Conservation (phyloP, 1,140 invertebrate species). For the Meloidogyne exigua region DNA sequence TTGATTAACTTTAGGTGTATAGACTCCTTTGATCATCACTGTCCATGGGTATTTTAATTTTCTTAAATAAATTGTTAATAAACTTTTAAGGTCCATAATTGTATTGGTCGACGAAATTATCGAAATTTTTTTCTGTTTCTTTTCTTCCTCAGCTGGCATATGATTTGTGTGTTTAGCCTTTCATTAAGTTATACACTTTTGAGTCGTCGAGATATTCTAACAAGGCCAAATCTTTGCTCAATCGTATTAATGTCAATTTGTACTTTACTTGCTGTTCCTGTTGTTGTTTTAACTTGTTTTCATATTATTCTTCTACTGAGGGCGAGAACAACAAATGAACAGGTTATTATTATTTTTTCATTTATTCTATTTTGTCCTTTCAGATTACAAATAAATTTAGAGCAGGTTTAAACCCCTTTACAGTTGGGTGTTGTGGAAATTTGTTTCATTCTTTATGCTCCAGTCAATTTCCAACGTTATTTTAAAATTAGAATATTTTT, state of each 20-base stretch:
- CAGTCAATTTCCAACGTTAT: slow-evolving; percentile 49
- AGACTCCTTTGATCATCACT: slow-evolving; percentile 99
- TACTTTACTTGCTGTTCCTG: slow-evolving; percentile 85
- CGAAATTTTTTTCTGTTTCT: slow-evolving; percentile 98
- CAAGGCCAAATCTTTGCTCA: slow-evolving; percentile 62
- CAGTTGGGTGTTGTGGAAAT: slow-evolving; percentile 47
- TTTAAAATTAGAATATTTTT: background rate
- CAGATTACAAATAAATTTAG: slow-evolving; percentile 63
- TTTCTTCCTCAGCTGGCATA: slow-evolving; percentile 89
- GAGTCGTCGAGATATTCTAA: slow-evolving; percentile 60
- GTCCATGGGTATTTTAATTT: slow-evolving; percentile 76
- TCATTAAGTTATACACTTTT: slow-evolving; percentile 83
- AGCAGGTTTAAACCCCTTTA: slow-evolving; percentile 62
- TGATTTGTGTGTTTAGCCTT: slow-evolving; percentile 83
- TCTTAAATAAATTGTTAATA: too few species aligned
- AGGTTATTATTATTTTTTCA: slow-evolving; percentile 67
- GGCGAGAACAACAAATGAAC: slow-evolving; percentile 99
- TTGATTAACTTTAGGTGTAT: slow-evolving; percentile 66
- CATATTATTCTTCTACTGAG: slow-evolving; percentile 92
- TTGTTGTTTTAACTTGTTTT: slow-evolving; percentile 93
- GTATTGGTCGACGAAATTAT: slow-evolving; percentile 96
- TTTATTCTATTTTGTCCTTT: slow-evolving; percentile 12
- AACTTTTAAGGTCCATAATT: slow-evolving; percentile 84
- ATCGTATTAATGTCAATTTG: slow-evolving; percentile 89
- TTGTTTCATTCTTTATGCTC: slow-evolving; percentile 41